Percentiles rank a stretch among this genome's conserved stretches.
Evolutionary conservation across 2,797 vertebrate species (phyloP).

Genomic region (Peromyscus attwateri): DNA sequence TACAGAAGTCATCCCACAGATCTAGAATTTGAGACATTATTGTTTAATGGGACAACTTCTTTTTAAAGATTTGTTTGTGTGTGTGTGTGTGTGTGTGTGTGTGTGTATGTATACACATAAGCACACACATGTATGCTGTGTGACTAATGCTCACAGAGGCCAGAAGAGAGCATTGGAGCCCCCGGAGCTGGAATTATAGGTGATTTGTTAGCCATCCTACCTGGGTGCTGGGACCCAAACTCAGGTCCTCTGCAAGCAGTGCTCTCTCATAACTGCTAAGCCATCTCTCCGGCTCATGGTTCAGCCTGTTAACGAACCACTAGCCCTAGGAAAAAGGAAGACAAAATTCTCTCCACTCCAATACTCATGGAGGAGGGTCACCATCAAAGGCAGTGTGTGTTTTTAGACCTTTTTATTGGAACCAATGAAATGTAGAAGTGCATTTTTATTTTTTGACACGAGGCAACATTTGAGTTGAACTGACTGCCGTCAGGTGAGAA

Average conservation of each 20-base stretch:
- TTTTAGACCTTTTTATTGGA: neutral
- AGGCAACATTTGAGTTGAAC: slow-evolving; percentile 3
- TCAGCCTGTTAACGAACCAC: too few species aligned
- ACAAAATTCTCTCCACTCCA: neutral
- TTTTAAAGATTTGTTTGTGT: neutral
- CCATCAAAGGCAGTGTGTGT: neutral
- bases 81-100: neutral
- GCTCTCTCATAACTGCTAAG: neutral
- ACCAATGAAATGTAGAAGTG: neutral
- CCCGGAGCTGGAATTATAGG: neutral
- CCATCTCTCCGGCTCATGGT: neutral
- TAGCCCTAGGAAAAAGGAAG: neutral
- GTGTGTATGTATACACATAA: neutral
- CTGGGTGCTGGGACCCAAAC: neutral
- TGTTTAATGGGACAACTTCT: neutral
- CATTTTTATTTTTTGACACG: neutral
- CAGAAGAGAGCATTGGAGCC: neutral
- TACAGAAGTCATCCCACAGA: neutral
- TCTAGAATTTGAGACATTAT: neutral
- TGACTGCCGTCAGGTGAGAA: neutral
- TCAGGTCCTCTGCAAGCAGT: neutral
- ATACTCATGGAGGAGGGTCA: neutral
- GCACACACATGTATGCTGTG: neutral
- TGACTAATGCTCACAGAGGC: neutral
- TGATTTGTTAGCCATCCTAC: neutral